Evolutionary conservation across 2,888 invertebrate species (phyloP).

Genomic region (Parthenolecanium corni): DNA sequence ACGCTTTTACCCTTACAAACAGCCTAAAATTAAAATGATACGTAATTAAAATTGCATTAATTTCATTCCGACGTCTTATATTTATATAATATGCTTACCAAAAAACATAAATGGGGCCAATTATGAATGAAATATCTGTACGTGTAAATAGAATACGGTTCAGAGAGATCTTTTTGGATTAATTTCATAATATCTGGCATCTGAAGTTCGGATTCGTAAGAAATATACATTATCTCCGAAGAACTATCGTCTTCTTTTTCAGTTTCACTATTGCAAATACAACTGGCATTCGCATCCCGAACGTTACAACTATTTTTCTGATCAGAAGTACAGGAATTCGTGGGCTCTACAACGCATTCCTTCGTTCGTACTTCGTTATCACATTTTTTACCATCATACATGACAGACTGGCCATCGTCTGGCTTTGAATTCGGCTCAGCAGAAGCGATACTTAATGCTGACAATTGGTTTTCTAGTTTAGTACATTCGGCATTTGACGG

Average conservation of each 20-base stretch:
- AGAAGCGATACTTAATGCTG: slow-evolving; percentile 1
- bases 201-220: slow-evolving; percentile 89
- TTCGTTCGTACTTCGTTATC: not conserved
- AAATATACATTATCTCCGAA: slow-evolving; percentile 44
- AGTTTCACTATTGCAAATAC: not conserved
- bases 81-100: slow-evolving; percentile 51
- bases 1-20: slow-evolving; percentile 77
- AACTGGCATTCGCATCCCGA: not conserved
- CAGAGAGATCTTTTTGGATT: slow-evolving; percentile 96
- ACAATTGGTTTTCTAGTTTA: not conserved
- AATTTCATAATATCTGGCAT: slow-evolving; percentile 98
- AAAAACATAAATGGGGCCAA: slow-evolving; percentile 97
- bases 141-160: slow-evolving; percentile 99
- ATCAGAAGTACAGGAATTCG: too few relatives aligned
- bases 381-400: not conserved
- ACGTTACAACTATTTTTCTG: too few relatives aligned
- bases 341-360: too few relatives aligned
- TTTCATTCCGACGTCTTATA: too few relatives aligned
- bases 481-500: not conserved
- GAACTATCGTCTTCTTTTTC: not conserved
- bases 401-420: too few relatives aligned
- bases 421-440: not conserved
- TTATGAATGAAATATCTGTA: slow-evolving; percentile 99
- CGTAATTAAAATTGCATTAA: too few relatives aligned
- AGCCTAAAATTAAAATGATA: slow-evolving; percentile 48